phyloP scores from a whole-genome alignment of 1,140 invertebrate genomes.

The Lordiphosa clarofinis region DNA sequence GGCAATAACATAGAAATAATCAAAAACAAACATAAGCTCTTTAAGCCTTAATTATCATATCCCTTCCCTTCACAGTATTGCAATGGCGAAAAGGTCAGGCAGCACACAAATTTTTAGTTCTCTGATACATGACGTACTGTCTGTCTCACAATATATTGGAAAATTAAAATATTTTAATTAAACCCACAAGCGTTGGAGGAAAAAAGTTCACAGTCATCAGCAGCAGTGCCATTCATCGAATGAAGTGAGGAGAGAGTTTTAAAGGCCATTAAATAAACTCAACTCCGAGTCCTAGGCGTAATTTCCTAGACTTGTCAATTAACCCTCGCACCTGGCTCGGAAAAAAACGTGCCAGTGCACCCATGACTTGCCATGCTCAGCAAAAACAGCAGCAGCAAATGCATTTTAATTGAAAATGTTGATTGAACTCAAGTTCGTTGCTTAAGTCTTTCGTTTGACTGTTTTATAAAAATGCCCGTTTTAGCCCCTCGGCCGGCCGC shows the following conservation, averaged over 20 bases:
- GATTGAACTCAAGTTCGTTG: constrained; percentile 75
- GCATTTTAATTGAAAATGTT: constrained; percentile 75
- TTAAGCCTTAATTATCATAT: no score
- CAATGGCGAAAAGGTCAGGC: no score
- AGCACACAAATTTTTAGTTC: no score
- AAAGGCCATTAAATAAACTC: not conserved
- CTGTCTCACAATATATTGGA: no score
- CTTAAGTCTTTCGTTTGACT: constrained; percentile 73
- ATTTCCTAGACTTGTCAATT: constrained; percentile 24
- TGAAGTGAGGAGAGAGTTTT: not conserved
- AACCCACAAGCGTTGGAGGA: no score
- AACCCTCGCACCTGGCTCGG: constrained; percentile 45
- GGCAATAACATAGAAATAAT: no score
- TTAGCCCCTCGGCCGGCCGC: constrained; percentile 4
- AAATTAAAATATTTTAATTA: no score
- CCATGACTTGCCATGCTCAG: constrained; percentile 53
- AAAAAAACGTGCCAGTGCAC: constrained; percentile 68
- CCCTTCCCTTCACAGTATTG: no score
- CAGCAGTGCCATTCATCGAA: no score
- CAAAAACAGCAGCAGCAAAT: constrained; percentile 33
- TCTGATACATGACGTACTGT: no score
- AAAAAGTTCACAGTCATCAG: no score
- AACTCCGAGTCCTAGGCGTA: not conserved
- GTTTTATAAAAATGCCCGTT: constrained; percentile 22
- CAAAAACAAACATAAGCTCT: no score